Evolutionary conservation across 1,140 invertebrate genomes (phyloP), one percentile per base, ranked within the genome.

Genomic region (Pachyrhynchus sulphureomaculatus): DNA sequence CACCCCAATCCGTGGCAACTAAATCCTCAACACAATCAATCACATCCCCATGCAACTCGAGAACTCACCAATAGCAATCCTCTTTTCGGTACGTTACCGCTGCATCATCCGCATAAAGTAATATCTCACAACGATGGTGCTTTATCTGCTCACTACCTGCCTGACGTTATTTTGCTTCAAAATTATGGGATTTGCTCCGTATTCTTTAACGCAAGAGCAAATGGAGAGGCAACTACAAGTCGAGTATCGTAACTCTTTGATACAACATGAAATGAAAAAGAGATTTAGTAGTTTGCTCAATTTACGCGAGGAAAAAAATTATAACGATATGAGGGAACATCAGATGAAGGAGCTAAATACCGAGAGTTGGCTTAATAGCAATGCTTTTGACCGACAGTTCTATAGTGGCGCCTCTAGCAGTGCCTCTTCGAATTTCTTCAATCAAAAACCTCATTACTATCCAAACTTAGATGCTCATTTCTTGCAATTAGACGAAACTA

Each of bases 151-250:
- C 58, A 61, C 13, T 61, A 53, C n/a, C 37, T 70, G 13, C 70
- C 70, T 10, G 70, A 72, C 36, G 63, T 70, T 8, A 72, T 70
- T 39, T 51, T 70, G 20, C 59, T 72, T 9, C 66, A 69, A 53
- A 71, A 71, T 55, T 71, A 71, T 48, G 66, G 61, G n/a, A 13
- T 53, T 64, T 15, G 26, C 54, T 20, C 36, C 62, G 3, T 42
- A 62, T 23, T 4, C 20, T 45, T n/a, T 33, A 4, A 45, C 37
- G 8, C 36, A 65, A 29, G 29, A 36, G 3, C 29, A 65, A 21
- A 6, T 58, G 0, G 54, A 59, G 23, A 47, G 52, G 29, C 49
- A 62, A 29, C 33, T 62, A 9, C 34, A 66, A 23, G 57, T 53
- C 33, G 59, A 69, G 9, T 61, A 67, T 41, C 53, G 37, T 32